Percentiles rank a stretch among this genome's conserved stretches.
Evolutionary conservation across 2,797 vertebrate species (phyloP).

Genomic region (Tympanoctomys barrerae): DNA sequence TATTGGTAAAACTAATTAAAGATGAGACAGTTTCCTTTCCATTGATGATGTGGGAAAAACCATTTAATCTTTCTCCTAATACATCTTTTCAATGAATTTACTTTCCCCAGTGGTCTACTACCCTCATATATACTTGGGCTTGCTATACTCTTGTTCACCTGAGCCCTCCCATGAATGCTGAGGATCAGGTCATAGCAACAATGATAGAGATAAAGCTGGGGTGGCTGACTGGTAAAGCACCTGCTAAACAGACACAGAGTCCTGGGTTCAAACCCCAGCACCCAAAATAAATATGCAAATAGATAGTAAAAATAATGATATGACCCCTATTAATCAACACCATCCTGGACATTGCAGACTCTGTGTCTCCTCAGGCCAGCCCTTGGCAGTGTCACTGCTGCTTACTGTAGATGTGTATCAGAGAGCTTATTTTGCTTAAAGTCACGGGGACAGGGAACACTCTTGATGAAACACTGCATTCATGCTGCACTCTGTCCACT

Average conservation of each 20-base stretch:
- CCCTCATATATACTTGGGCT: neutral
- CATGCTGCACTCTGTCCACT: neutral
- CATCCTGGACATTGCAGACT: neutral
- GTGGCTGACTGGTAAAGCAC: neutral
- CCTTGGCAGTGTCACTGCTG: neutral
- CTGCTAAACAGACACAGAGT: neutral
- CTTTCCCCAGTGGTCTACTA: neutral
- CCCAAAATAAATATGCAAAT: neutral
- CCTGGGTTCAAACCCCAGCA: neutral
- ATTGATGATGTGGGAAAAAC: neutral
- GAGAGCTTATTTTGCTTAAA: neutral
- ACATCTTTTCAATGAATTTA: constrained; percentile 4
- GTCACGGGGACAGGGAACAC: neutral
- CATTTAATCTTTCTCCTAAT: neutral
- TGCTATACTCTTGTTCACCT: neutral
- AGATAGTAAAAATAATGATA: neutral
- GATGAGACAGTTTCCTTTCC: neutral
- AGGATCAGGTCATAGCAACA: neutral
- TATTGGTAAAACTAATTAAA: neutral
- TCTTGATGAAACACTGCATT: neutral
- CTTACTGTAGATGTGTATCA: neutral
- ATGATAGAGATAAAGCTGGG: neutral
- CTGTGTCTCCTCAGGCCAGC: accelerated
- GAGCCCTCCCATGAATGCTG: neutral
- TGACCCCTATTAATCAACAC: neutral